Percentiles rank a stretch among this genome's conserved stretches.
Evolutionary conservation across 23 tunicate genomes (phyloP).

Genomic region (Phallusia fumigata): DNA sequence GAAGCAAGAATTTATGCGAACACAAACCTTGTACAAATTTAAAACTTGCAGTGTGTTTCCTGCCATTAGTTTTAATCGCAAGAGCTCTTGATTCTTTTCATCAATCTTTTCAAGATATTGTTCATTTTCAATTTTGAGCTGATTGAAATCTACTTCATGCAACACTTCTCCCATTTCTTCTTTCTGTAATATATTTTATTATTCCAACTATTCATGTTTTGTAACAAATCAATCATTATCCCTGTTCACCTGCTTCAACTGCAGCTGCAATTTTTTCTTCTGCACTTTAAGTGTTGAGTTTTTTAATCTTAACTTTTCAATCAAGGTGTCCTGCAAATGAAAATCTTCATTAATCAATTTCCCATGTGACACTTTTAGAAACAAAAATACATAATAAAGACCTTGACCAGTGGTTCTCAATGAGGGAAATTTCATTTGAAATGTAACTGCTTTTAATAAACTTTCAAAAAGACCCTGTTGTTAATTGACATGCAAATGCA

Average conservation of each 20-base stretch:
- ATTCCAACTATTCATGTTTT: neutral
- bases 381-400: too few species aligned
- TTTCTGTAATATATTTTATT: conserved; percentile 37
- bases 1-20: neutral
- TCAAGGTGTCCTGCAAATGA: conserved; percentile 65
- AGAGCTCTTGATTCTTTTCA: conserved; percentile 91
- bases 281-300: conserved; percentile 84
- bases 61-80: conserved; percentile 87
- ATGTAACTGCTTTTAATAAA: too few species aligned
- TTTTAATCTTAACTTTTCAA: conserved; percentile 83
- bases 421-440: too few species aligned
- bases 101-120: conserved; percentile 94
- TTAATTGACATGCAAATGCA: too few species aligned
- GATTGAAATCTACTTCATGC: conserved; percentile 96
- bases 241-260: conserved; percentile 68
- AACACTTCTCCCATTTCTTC: conserved; percentile 98
- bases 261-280: conserved; percentile 78
- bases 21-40: conserved; percentile 60
- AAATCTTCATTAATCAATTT: too few species aligned
- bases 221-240: neutral
- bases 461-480: too few species aligned
- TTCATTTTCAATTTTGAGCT: conserved; percentile 86
- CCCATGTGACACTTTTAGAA: too few species aligned
- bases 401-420: too few species aligned
- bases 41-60: conserved; percentile 93